Percentiles rank a stretch among this genome's conserved stretches.
These are phyloP conservation scores for Argopecten irradians DNA, from an alignment of 1,140 invertebrate species.

Conservation along the genomic window DNA sequence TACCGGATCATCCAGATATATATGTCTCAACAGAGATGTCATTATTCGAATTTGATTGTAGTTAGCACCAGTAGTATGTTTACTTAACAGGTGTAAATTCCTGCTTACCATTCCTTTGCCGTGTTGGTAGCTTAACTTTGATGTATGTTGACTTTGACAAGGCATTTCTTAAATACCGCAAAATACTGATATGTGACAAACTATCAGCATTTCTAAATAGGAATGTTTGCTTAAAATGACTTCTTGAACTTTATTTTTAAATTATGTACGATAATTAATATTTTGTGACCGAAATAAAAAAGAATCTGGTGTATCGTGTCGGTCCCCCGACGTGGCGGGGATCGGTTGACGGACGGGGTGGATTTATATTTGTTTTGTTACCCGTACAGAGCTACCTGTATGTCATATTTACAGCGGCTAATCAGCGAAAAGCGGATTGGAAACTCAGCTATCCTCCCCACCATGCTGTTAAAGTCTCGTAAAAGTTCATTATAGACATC, in stretches of 20 bases:
- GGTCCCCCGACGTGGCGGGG: too few species aligned
- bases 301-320: too few species aligned
- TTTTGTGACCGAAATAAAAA: neutral
- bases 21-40: neutral
- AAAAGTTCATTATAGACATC: conserved; percentile 1
- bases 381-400: neutral
- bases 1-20: neutral
- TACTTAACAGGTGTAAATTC: neutral
- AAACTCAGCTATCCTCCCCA: conserved; percentile 13
- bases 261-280: neutral
- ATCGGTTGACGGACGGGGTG: neutral
- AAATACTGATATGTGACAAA: neutral
- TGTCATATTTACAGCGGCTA: conserved; percentile 5
- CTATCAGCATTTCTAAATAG: neutral
- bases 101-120: neutral
- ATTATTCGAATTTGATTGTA: neutral
- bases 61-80: neutral
- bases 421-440: neutral
- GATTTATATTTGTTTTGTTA: neutral
- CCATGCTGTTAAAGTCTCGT: neutral
- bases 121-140: neutral
- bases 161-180: neutral
- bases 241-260: neutral
- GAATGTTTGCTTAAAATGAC: neutral
- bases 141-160: neutral